These are phyloP conservation scores for Pseudoatta argentina DNA, from an alignment of 1,140 invertebrate genomes.

Conservation along the genomic window DNA sequence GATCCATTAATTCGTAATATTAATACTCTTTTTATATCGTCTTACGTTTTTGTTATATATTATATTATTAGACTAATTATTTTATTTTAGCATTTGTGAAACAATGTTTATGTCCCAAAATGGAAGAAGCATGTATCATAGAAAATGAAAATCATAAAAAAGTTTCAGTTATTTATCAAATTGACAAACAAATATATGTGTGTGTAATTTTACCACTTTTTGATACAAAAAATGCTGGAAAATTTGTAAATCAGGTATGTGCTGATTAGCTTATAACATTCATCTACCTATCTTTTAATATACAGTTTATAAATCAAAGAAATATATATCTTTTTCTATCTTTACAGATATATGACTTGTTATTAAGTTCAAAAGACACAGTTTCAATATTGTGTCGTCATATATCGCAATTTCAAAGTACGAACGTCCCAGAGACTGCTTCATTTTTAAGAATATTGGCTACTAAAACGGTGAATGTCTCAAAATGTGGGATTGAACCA, in stretches of 20 bases:
- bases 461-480: constrained; percentile 71
- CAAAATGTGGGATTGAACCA: constrained; percentile 60
- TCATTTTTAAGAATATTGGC: constrained; percentile 79
- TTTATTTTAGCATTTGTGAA: constrained; percentile 76
- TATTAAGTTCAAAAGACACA: constrained; percentile 75
- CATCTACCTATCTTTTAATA: background rate
- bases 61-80: background rate
- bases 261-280: constrained; percentile 3
- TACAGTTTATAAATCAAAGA: constrained; percentile 28
- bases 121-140: constrained; percentile 77
- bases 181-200: constrained; percentile 75
- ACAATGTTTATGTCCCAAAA: constrained; percentile 62
- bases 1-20: constrained; percentile 76
- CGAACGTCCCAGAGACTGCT: constrained; percentile 65
- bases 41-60: background rate
- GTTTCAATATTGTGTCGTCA: constrained; percentile 78
- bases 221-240: constrained; percentile 76
- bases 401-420: constrained; percentile 78
- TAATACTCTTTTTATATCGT: background rate
- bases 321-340: background rate
- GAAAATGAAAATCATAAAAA: constrained; percentile 72
- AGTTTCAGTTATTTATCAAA: constrained; percentile 75
- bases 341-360: constrained; percentile 79
- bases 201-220: constrained; percentile 76
- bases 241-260: constrained; percentile 77